A percentile compares a stretch with the other conserved stretches of the same genome.
Evolutionary conservation across 2,888 invertebrate species (phyloP).

Genomic region (Tenthredo amoena): DNA sequence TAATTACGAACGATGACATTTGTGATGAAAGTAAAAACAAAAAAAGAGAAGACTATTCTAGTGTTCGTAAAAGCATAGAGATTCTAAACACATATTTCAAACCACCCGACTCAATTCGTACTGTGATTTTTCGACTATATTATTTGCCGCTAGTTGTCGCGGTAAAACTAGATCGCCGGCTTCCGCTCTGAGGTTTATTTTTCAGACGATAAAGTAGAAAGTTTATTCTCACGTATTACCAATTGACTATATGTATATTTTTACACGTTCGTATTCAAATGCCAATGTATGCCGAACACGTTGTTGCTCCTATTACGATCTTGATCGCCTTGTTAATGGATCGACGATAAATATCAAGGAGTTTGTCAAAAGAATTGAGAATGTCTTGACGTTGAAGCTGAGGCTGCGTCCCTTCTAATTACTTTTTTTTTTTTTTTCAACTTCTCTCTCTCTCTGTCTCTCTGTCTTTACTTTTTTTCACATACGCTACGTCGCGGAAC

Average conservation of each 20-base stretch:
- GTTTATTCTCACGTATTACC: constrained; percentile 28
- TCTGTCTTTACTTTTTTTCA: neutral
- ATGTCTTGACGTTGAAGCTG: neutral
- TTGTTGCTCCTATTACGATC: constrained; percentile 14
- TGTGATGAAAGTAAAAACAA: neutral
- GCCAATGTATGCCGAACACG: constrained; percentile 5
- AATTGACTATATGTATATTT: neutral
- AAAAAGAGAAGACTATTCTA: neutral
- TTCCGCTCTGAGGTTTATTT: neutral
- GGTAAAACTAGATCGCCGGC: neutral
- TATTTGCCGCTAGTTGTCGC: constrained; percentile 16
- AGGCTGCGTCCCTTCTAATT: neutral
- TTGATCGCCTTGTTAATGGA: neutral
- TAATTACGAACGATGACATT: neutral
- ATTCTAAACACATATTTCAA: neutral
- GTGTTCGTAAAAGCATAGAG: neutral
- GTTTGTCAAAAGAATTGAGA: constrained; percentile 16
- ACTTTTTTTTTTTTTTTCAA: neutral
- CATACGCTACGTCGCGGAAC: neutral
- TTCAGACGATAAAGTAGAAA: constrained; percentile 40
- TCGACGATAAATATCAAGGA: neutral
- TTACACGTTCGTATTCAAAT: constrained; percentile 27
- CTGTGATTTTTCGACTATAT: neutral
- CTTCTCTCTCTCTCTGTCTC: neutral
- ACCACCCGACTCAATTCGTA: neutral